These are phyloP conservation scores for Mycalesis mineus DNA, from an alignment of 2,888 invertebrate genomes.

Conservation along the genomic window DNA sequence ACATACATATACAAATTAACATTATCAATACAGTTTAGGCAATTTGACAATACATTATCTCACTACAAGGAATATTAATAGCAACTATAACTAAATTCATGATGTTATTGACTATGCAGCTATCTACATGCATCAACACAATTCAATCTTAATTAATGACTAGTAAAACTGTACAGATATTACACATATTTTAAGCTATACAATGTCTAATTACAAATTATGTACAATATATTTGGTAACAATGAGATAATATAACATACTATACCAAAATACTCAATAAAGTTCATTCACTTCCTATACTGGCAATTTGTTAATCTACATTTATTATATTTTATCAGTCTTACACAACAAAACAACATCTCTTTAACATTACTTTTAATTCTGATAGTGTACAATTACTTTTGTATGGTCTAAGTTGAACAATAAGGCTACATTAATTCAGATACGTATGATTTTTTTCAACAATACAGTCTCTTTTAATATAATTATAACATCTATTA, in stretches of 20 bases:
- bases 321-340: conserved; percentile 65
- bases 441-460: conserved; percentile 49
- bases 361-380: conserved; percentile 19
- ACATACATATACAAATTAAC: conserved; percentile 15
- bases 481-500: conserved; percentile 41
- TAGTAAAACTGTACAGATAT: conserved; percentile 69
- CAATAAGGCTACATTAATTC: conserved; percentile 50
- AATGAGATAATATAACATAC: conserved; percentile 67
- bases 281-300: conserved; percentile 57
- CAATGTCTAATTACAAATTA: conserved; percentile 51
- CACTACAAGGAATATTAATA: conserved; percentile 21
- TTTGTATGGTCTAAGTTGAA: conserved; percentile 26
- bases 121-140: conserved; percentile 53
- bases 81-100: conserved; percentile 13
- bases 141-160: conserved; percentile 69
- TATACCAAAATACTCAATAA: conserved; percentile 71
- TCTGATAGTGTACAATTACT: conserved; percentile 19
- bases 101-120: conserved; percentile 29
- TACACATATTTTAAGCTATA: conserved; percentile 54
- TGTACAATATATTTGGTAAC: conserved; percentile 78
- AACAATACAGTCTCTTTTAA: conserved; percentile 60
- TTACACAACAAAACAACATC: conserved; percentile 47
- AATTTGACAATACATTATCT: conserved; percentile 22
- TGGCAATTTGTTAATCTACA: conserved; percentile 57
- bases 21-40: conserved; percentile 26